phyloP scores from a whole-genome alignment of 2,888 invertebrate species.

The Ormyrus labotus region DNA sequence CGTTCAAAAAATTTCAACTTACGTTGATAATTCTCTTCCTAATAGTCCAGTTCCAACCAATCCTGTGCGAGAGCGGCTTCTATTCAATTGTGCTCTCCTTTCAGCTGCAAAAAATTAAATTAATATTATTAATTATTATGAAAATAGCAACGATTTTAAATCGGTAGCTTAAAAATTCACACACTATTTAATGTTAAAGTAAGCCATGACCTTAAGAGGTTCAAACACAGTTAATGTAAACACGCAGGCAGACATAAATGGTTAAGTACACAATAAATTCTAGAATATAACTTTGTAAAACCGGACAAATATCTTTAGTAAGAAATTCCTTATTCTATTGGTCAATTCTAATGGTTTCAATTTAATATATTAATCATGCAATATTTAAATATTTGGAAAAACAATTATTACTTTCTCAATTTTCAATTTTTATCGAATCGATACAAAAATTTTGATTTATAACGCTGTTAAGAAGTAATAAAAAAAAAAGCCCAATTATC shows the following conservation, averaged over 20 bases:
- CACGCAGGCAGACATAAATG: slow-evolving; percentile 52
- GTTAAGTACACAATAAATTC: slow-evolving; percentile 31
- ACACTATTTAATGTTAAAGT: not conserved
- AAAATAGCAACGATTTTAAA: not conserved
- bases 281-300: slow-evolving; percentile 13
- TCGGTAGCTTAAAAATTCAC: not conserved
- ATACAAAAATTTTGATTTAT: too few species aligned
- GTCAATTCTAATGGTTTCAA: slow-evolving; percentile 15
- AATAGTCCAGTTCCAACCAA: slow-evolving; percentile 81
- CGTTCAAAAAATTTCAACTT: slow-evolving; percentile 68
- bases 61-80: slow-evolving; percentile 91
- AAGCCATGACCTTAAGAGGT: slow-evolving; percentile 28
- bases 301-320: slow-evolving; percentile 5
- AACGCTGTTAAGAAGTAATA: not conserved
- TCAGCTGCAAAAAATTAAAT: slow-evolving; percentile 82
- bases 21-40: slow-evolving; percentile 84
- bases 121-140: slow-evolving; percentile 9
- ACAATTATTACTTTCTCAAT: too few species aligned
- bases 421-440: too few species aligned
- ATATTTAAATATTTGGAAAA: not conserved
- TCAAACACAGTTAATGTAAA: slow-evolving; percentile 26
- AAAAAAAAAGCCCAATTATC: slow-evolving; percentile 9
- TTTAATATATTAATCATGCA: slow-evolving; percentile 38
- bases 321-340: slow-evolving; percentile 30
- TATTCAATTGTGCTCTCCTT: slow-evolving; percentile 90